phyloP scores from a whole-genome alignment of 2,113 vertebrate species.

The Nicator chloris region DNA sequence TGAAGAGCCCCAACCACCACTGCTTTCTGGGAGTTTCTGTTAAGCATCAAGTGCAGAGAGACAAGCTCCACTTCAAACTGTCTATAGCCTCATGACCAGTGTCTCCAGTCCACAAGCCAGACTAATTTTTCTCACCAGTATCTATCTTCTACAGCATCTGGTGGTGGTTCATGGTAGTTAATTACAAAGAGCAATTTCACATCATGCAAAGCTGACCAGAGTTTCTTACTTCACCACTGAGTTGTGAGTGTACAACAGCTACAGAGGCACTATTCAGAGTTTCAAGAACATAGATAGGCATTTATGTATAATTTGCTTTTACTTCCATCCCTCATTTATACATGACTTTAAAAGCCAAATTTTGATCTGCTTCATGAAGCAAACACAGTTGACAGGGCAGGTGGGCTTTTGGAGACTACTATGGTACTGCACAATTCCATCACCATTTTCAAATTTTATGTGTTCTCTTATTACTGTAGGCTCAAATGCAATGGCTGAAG shows the following conservation, averaged over 20 bases:
- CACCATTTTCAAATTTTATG: not conserved
- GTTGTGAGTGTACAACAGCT: not conserved
- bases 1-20: not conserved
- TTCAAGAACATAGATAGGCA: not conserved
- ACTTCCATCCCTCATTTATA: not conserved
- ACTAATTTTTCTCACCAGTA: not conserved
- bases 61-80: not conserved
- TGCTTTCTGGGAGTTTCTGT: fast-evolving
- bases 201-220: not conserved
- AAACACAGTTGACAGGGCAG: not conserved
- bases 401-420: not conserved
- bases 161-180: not conserved
- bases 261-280: not conserved
- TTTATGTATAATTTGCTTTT: not conserved
- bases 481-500: not conserved
- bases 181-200: not conserved
- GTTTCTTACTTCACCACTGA: not conserved
- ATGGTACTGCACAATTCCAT: not conserved
- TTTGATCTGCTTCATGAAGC: not conserved
- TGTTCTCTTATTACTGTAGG: not conserved
- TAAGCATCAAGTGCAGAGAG: not conserved
- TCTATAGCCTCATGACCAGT: not conserved
- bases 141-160: not conserved
- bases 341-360: not conserved
- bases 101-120: not conserved